These are phyloP conservation scores for Periphyllus acericola DNA, from an alignment of 2,888 invertebrate genomes.

Conservation along the genomic window DNA sequence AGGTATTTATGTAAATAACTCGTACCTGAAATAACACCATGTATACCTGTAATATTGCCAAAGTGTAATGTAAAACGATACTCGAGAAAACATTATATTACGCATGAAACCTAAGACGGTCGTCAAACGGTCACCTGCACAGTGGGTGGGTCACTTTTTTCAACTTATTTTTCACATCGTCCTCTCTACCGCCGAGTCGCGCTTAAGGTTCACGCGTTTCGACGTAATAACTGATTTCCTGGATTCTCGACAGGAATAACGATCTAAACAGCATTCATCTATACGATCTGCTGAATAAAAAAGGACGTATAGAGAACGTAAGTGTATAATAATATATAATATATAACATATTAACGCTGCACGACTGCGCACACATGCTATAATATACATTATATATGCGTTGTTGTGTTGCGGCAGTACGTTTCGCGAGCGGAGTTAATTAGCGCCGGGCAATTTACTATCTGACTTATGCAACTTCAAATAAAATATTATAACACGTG, in stretches of 20 bases:
- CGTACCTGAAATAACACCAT: neutral
- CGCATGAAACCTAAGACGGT: neutral
- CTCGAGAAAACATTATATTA: neutral
- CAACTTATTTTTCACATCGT: neutral
- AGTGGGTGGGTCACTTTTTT: neutral
- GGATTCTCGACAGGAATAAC: neutral
- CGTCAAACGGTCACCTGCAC: neutral
- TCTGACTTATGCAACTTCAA: neutral
- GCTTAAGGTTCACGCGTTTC: neutral
- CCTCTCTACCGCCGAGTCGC: neutral
- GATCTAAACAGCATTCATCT: neutral
- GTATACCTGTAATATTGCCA: neutral
- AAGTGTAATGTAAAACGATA: neutral
- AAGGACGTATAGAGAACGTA: neutral
- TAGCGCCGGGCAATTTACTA: neutral
- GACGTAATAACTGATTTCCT: neutral
- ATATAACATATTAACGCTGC: neutral
- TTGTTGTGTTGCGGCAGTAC: neutral
- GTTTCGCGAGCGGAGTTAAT: neutral
- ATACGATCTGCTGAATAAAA: neutral
- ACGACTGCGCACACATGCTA: neutral
- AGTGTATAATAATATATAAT: neutral
- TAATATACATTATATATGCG: too few relatives aligned
- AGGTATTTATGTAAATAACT: neutral
- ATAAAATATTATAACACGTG: neutral